A percentile compares a stretch with the other conserved stretches of the same genome.
phyloP scores from a whole-genome alignment of 2,888 invertebrate species.

The Protula sp. region DNA sequence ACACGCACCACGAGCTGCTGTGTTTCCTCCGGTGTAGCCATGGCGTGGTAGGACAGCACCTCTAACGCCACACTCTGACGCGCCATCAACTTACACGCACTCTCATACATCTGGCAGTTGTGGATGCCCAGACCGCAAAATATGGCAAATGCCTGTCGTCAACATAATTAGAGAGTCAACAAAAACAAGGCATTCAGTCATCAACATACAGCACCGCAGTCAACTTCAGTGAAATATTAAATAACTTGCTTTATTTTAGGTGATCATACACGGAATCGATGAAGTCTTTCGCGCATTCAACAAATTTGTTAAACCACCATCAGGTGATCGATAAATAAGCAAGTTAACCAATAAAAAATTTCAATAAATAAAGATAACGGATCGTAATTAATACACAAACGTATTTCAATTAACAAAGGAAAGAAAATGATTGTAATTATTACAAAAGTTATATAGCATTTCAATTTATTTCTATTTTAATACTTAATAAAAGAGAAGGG shows the following conservation, averaged over 20 bases:
- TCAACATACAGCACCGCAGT: neutral
- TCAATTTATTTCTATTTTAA: no score
- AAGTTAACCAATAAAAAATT: no score
- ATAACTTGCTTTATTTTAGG: neutral
- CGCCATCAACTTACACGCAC: slow-evolving; percentile 92
- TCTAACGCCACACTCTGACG: slow-evolving; percentile 94
- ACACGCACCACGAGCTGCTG: slow-evolving; percentile 62
- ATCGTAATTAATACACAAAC: no score
- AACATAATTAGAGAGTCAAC: slow-evolving; percentile 13
- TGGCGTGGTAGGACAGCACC: slow-evolving; percentile 92
- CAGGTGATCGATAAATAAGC: no score
- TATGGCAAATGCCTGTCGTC: slow-evolving; percentile 87
- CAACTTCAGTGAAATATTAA: neutral
- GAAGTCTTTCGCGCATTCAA: no score
- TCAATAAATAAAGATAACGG: no score
- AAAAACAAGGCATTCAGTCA: neutral
- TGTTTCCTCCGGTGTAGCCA: slow-evolving; percentile 81
- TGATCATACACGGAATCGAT: neutral
- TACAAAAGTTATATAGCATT: no score
- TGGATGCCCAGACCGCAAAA: slow-evolving; percentile 95
- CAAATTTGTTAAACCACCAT: no score
- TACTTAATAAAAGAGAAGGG: no score
- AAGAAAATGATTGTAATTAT: no score
- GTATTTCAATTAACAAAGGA: no score
- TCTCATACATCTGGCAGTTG: slow-evolving; percentile 96